These are phyloP conservation scores for Drosophila nigromelanica DNA, from an alignment of 1,140 invertebrate genomes.

Conservation along the genomic window DNA sequence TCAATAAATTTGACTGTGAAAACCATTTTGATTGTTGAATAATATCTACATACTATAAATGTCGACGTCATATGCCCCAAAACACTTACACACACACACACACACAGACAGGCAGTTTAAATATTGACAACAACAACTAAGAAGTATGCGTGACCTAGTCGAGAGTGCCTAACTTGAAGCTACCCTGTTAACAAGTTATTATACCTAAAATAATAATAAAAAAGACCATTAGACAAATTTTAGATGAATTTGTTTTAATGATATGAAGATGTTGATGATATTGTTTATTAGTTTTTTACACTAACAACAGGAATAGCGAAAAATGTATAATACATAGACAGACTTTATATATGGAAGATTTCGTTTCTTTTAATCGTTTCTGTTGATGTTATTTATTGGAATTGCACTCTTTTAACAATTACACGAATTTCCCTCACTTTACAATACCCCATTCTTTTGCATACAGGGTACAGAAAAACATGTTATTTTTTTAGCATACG, in stretches of 20 bases:
- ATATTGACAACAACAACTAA: constrained; percentile 13
- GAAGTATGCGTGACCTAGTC: constrained; percentile 13
- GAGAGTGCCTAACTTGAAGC: constrained; percentile 6
- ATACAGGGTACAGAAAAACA: constrained; percentile 25
- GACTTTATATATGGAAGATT: no score
- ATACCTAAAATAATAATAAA: no score
- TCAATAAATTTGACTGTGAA: constrained; percentile 80
- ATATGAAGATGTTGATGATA: no score
- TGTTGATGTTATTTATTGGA: no score
- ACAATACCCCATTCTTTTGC: background rate
- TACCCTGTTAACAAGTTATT: constrained; percentile 30
- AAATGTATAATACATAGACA: no score
- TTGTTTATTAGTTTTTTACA: no score
- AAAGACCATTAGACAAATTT: no score
- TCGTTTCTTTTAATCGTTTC: background rate
- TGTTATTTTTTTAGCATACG: constrained; percentile 15
- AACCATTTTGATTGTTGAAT: constrained; percentile 76
- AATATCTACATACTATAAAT: constrained; percentile 41
- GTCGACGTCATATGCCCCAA: constrained; percentile 46
- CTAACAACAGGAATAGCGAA: no score
- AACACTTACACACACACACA: constrained; percentile 15
- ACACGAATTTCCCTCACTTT: background rate
- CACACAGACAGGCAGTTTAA: constrained; percentile 8
- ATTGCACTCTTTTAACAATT: background rate
- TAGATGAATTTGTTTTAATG: no score